A percentile compares a stretch with the other conserved stretches of the same genome.
Conservation (phyloP, 1,140 invertebrate species). For the Cataglyphis hispanica region DNA sequence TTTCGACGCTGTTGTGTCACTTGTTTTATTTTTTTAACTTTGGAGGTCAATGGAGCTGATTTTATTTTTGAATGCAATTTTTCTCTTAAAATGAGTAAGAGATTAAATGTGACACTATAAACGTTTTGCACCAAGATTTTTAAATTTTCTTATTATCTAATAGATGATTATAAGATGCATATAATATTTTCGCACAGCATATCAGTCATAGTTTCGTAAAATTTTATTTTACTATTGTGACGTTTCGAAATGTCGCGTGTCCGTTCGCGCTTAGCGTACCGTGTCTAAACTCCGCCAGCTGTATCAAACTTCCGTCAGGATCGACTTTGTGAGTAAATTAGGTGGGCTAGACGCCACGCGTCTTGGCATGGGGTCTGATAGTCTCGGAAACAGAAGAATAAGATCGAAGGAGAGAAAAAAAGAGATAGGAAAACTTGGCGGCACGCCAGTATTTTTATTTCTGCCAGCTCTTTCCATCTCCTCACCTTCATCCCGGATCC, state of each 20-base stretch:
- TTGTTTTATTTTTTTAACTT: background rate
- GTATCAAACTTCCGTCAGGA: slow-evolving; percentile 52
- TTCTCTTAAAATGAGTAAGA: background rate
- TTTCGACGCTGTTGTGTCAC: background rate
- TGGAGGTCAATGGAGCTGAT: background rate
- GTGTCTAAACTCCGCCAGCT: slow-evolving; percentile 19
- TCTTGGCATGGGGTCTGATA: slow-evolving; percentile 76
- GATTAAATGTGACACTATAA: background rate
- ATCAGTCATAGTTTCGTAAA: background rate
- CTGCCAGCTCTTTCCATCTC: slow-evolving; percentile 47
- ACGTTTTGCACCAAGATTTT: background rate
- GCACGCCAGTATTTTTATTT: slow-evolving; percentile 74
- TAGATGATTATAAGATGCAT: background rate
- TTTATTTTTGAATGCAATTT: background rate
- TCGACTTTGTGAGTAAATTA: slow-evolving; percentile 66
- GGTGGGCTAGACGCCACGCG: slow-evolving; percentile 49
- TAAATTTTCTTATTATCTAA: background rate
- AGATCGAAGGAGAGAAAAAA: slow-evolving; percentile 39
- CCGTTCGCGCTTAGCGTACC: slow-evolving; percentile 23
- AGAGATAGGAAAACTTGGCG: slow-evolving; percentile 71
- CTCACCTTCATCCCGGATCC: slow-evolving; percentile 38
- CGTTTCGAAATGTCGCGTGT: slow-evolving; percentile 29
- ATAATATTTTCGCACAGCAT: background rate
- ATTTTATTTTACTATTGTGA: slow-evolving; percentile 30
- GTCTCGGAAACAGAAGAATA: slow-evolving; percentile 60